Evolutionary conservation across 2,113 vertebrate genomes (phyloP), one percentile per base, ranked within the genome.

Genomic region (Notiomystis cincta): DNA sequence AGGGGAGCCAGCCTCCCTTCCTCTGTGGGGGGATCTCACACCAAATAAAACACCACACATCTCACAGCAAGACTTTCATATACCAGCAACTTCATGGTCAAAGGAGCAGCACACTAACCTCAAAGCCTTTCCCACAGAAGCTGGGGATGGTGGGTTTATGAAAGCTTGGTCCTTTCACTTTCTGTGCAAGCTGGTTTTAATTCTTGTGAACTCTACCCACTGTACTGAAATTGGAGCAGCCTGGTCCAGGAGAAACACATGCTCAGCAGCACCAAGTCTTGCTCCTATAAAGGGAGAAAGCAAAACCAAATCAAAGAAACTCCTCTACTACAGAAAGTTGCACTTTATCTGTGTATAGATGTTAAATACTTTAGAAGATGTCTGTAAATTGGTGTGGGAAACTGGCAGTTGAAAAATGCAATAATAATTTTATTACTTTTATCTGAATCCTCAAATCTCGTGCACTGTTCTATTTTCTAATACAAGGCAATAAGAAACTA

Each of bases 1-100:
- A 2, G 0, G 45, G 42, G 27, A 80, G 42, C 38, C 83, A 53
- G 23, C 77, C 69, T 38, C 45, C 54, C 64, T 40, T 24, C 54
- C 61, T 54, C 71, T 1, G 0, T 2, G 2, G 15, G 35, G 70
- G 25, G 0, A 47, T 2, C n/a, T 21, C 8, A 0, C 7, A 19
- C 37, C 70, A 6, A 40, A 35, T 6, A 3, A 35, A 64, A 57
- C 40, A 7, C 81, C 3, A 9, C 58, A 9, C 5, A 0, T 11
- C 71, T 56, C 90, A 67, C 77, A 66, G 56, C 23, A 69, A 66
- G 88, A 2, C 51, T 48, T 35, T 22, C 42, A 13, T 17, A 2
- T 13, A 9, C 38, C 79, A 11, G 76, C 66, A 92, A 14, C 67
- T 19, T 23, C 51, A 10, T n/a, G 42, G 81, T 13, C 53, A 71